phyloP scores from a whole-genome alignment of 2,888 invertebrate species.

The Listrodromus nycthemerus region DNA sequence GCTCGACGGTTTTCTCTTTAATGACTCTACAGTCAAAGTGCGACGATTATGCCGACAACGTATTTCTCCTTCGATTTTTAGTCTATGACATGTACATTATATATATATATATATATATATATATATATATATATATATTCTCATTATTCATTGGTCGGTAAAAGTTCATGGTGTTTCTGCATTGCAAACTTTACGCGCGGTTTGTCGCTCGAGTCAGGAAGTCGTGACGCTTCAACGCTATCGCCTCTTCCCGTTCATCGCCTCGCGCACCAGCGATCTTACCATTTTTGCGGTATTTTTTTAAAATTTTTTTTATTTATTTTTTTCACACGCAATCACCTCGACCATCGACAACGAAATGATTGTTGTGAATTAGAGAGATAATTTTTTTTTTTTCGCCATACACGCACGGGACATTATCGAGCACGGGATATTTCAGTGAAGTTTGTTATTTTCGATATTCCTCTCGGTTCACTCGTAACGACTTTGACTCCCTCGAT shows the following conservation, averaged over 20 bases:
- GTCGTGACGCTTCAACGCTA: conserved; percentile 31
- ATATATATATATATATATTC: not conserved
- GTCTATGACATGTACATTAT: not conserved
- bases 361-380: conserved; percentile 23
- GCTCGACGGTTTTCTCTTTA: conserved; percentile 38
- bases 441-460: not conserved
- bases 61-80: not conserved
- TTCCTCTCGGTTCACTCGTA: not conserved
- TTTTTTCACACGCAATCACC: conserved; percentile 47
- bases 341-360: conserved; percentile 39
- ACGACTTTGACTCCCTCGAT: not conserved
- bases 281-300: conserved; percentile 7
- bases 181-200: conserved; percentile 21
- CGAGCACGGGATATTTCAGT: not conserved
- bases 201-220: conserved; percentile 40
- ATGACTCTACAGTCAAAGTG: not conserved
- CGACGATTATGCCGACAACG: not conserved
- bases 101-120: not conserved
- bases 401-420: not conserved
- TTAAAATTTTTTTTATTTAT: not conserved
- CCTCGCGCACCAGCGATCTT: not conserved
- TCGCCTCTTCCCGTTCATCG: conserved; percentile 2
- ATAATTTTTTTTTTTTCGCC: not conserved
- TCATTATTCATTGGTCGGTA: conserved; percentile 24
- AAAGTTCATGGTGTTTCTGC: conserved; percentile 40